These are phyloP conservation scores for Schizotus pectinicornis DNA, from an alignment of 2,888 invertebrate genomes.

Conservation along the genomic window DNA sequence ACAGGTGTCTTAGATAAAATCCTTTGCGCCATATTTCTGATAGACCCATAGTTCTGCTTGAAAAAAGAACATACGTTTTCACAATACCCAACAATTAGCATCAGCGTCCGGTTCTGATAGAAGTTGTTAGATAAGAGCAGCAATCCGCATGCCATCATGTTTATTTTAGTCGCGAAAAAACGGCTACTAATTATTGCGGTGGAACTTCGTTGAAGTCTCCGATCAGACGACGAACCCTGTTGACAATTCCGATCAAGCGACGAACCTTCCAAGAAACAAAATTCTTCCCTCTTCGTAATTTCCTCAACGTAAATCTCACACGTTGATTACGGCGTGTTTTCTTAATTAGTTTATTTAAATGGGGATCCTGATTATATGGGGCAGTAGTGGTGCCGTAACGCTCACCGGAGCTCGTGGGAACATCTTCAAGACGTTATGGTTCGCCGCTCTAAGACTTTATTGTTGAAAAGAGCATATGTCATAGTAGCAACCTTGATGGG, in stretches of 20 bases:
- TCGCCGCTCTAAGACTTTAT: slow-evolving; percentile 50
- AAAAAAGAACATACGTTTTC: no score
- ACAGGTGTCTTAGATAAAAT: no score
- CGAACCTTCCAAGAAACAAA: background rate
- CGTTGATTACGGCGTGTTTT: slow-evolving; percentile 7
- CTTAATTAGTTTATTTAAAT: slow-evolving; percentile 30
- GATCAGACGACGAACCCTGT: background rate
- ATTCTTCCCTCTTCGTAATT: no score
- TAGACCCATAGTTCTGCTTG: no score
- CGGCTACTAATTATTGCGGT: no score
- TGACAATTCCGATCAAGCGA: background rate
- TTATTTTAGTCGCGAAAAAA: no score
- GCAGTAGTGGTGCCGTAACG: slow-evolving; percentile 47
- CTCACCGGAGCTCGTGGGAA: slow-evolving; percentile 49
- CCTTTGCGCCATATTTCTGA: background rate
- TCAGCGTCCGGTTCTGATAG: no score
- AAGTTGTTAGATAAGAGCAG: no score
- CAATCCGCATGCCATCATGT: no score
- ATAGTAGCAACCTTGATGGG: slow-evolving; percentile 43
- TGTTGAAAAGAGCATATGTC: slow-evolving; percentile 42
- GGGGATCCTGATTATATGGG: slow-evolving; percentile 49
- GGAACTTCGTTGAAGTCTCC: no score
- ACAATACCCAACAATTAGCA: no score
- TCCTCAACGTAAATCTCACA: slow-evolving; percentile 9
- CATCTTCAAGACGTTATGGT: slow-evolving; percentile 50